Evolutionary conservation across 2,888 invertebrate genomes (phyloP), one percentile per base, ranked within the genome.

Genomic region (Eupeodes latifasciatus): DNA sequence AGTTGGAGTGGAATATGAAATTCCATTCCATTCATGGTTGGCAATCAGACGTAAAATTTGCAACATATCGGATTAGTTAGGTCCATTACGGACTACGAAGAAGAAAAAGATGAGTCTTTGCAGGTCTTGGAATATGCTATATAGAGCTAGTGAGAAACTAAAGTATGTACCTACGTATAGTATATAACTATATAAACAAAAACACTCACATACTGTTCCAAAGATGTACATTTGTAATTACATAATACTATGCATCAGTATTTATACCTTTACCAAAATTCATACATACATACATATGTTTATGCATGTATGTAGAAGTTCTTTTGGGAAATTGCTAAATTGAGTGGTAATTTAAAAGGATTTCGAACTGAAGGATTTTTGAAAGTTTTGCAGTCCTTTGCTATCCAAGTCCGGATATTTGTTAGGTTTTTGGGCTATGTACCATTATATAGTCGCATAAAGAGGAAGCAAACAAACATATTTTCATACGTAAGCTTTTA

Each of bases 11-110:
- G 81, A 77, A 84, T 88, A 85, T 81, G 80, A 77, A 80, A 84
- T 88, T 81, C 77, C 84, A 78, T 85, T 71, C 85, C 89, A 85
- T 85, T 85, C 85, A 78, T 89, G 72, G 80, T 77, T 79, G 76
- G 85, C 85, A 89, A 85, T 84, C 88, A 79, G 78, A 57, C 81
- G 66, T 82, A 83, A 90, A 90, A 90, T 90, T 89, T 89, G 85
- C 83, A 89, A 81, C 85, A 85, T 85, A 85, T 88, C 88, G 88
- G 88, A 88, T 85, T 88, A 88, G 88, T 87, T 80, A 77, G 87
- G 84, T 87, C 84, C 84, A 87, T 87, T 87, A 87, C 84, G 79
- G 44, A 44, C 27, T 86, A 82, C 78, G 77, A 44, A 57, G 16
- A 57, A 81, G 16, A 61, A 64, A 64, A 53, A 53, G 78, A 82